Evolutionary conservation across 2,888 invertebrate genomes (phyloP).

Genomic region (Neoascia interrupta): DNA sequence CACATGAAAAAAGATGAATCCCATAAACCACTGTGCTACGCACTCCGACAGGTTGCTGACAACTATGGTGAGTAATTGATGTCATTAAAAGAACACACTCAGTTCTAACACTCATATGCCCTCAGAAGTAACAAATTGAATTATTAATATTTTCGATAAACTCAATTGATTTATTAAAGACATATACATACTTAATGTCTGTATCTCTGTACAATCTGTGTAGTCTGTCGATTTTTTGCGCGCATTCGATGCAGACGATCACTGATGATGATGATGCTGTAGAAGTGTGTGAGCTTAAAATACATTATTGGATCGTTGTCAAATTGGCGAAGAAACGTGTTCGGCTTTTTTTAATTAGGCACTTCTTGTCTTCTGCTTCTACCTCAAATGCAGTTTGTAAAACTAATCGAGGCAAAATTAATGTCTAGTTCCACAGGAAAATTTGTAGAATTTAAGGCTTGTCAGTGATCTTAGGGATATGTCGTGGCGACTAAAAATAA

Average conservation of each 20-base stretch:
- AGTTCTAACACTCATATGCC: neutral
- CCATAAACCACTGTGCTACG: slow-evolving; percentile 83
- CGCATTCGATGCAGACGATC: too few relatives aligned
- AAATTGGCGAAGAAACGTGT: slow-evolving; percentile 21
- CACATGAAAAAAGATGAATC: slow-evolving; percentile 83
- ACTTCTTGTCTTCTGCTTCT: neutral
- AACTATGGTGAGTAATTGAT: slow-evolving; percentile 80
- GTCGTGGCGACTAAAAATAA: too few relatives aligned
- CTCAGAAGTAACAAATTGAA: slow-evolving; percentile 21
- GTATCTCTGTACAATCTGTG: too few relatives aligned
- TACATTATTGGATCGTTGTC: slow-evolving; percentile 49
- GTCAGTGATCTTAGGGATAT: too few relatives aligned
- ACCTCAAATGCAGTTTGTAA: neutral
- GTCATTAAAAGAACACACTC: neutral
- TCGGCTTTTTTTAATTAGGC: neutral
- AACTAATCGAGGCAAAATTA: slow-evolving; percentile 43
- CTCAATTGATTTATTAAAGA: slow-evolving; percentile 10
- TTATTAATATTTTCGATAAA: slow-evolving; percentile 27
- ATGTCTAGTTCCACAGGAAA: slow-evolving; percentile 34
- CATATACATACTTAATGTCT: too few relatives aligned
- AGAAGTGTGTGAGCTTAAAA: slow-evolving; percentile 11
- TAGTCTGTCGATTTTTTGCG: too few relatives aligned
- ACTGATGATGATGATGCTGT: neutral
- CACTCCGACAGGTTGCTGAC: slow-evolving; percentile 82
- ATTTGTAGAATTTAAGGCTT: slow-evolving; percentile 6